Evolutionary conservation across 2,113 vertebrate species (phyloP).

Genomic region (Podilymbus podiceps): DNA sequence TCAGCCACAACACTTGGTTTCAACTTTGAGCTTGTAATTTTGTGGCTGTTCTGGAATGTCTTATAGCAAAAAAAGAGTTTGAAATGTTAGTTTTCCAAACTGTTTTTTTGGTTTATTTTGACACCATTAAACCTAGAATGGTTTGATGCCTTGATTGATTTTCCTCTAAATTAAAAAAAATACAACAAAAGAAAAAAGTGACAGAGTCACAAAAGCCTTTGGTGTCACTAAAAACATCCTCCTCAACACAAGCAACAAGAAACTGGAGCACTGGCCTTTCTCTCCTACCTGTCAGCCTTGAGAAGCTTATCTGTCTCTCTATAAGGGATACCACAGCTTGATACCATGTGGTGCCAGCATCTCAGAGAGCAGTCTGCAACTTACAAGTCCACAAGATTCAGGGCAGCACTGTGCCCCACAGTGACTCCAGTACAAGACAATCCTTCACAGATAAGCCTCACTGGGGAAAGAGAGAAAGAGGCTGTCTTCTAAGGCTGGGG

Average conservation of each 20-base stretch:
- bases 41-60: too few species aligned
- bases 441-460: too few species aligned
- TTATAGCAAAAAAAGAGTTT: too few species aligned
- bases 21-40: too few species aligned
- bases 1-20: too few species aligned
- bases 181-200: too few species aligned
- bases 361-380: background rate
- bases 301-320: background rate
- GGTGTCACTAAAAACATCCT: background rate
- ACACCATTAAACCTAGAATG: background rate
- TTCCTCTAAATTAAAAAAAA: background rate
- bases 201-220: background rate
- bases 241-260: background rate
- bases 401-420: too few species aligned
- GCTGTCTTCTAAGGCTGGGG: too few species aligned
- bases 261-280: background rate
- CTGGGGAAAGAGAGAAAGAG: too few species aligned
- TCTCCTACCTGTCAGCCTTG: background rate
- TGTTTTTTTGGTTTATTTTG: background rate
- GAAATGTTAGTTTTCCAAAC: too few species aligned
- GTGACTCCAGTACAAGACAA: too few species aligned
- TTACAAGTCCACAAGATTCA: too few species aligned
- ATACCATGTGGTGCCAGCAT: background rate
- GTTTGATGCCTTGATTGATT: background rate
- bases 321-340: background rate